Base-by-base conservation (phyloP, 2,888 invertebrate species). In the Lutraria lutraria region DNA sequence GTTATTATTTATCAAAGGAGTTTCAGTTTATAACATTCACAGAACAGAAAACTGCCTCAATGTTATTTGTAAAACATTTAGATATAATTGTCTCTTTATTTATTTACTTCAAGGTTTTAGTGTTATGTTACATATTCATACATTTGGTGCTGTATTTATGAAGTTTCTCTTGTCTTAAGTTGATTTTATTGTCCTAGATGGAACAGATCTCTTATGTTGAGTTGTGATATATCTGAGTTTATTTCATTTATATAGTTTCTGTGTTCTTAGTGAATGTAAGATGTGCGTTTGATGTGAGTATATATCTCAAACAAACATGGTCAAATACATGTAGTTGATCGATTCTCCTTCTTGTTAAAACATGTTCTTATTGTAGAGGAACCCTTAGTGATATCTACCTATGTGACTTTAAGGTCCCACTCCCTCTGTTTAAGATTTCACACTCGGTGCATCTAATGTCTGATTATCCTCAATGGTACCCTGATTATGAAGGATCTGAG, bases 211-310 rank as follows among this genome's bases (percentile, higher is more conserved):
- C 84, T 72, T 53, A 29, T 53, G 63, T 83, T 83, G n/a, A 83
- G 68, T 83, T 84, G 84, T 84, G 84, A 72, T 84, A 84, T 72
- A 72, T 53, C 72, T 84, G 72, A 72, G 82, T 82, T 82, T 82
- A 31, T 72, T 53, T n/a, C 72, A 25, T 21, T 83, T 13, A 15
- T 19, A 19, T 60, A 60, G 60, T 21, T 60, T n/a, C n/a, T 60
- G 8, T 60, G 60, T 60, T 16, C 21, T 60, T 19, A 60, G 60
- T 19, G n/a, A n/a, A 0, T 60, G 60, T 12, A n/a, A 21, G 60
- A 2, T 21, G 60, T 16, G n/a, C n/a, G 60, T 21, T n/a, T 16
- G 60, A 60, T 60, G 60, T 60, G 21, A 60, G 8, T 0, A 2
- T n/a, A n/a, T 60, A 60, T 60, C 60, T 21, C 60, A 21, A 6